Percentiles rank a stretch among this genome's conserved stretches.
phyloP scores from a whole-genome alignment of 2,797 vertebrate species.

The Streptopelia turtur region DNA sequence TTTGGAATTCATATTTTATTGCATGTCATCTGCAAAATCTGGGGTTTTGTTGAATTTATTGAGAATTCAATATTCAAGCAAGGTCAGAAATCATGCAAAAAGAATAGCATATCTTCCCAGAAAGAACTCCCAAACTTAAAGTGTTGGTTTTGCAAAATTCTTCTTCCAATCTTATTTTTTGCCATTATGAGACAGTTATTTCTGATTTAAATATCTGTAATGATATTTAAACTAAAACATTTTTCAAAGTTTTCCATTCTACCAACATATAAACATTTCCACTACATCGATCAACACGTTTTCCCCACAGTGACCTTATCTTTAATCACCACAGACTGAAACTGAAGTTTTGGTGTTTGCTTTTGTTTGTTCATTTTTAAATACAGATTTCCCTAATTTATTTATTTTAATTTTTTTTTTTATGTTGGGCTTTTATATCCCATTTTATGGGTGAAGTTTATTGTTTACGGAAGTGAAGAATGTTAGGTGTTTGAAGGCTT shows the following conservation, averaged over 20 bases:
- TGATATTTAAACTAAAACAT: background rate
- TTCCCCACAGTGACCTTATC: background rate
- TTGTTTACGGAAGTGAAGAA: background rate
- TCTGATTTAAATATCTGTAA: background rate
- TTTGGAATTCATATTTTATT: background rate
- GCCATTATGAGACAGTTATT: background rate
- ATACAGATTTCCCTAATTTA: background rate
- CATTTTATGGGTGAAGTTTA: background rate
- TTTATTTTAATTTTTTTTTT: background rate
- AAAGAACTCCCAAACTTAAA: background rate
- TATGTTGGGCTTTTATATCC: background rate
- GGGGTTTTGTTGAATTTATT: background rate
- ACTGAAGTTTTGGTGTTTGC: background rate
- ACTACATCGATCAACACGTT: background rate
- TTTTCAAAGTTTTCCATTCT: background rate
- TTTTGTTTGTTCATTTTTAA: background rate
- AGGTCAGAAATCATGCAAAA: background rate
- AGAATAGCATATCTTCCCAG: background rate
- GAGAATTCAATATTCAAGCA: background rate
- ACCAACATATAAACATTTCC: background rate
- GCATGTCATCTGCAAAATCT: background rate
- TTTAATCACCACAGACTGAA: background rate
- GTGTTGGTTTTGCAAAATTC: background rate
- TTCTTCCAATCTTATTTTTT: background rate
- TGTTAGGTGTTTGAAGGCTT: background rate